phyloP scores from a whole-genome alignment of 2,113 vertebrate species.

The Pachypanchax playfairii region DNA sequence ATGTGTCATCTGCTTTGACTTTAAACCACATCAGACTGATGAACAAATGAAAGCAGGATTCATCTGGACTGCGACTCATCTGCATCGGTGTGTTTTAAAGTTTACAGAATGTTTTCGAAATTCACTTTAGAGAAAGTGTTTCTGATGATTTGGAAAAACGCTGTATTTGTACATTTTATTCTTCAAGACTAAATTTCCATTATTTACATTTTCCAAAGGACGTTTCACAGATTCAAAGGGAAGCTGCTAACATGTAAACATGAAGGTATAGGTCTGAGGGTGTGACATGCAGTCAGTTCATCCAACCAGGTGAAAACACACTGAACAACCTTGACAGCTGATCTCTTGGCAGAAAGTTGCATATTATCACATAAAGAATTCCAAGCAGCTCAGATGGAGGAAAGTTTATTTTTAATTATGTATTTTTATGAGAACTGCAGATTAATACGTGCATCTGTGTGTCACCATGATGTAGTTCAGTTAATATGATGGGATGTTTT shows the following conservation, averaged over 20 bases:
- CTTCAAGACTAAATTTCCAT: neutral
- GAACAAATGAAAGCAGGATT: no score
- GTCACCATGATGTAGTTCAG: conserved; percentile 26
- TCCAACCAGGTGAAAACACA: neutral
- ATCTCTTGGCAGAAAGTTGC: neutral
- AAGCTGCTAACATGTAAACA: neutral
- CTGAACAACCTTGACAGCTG: no score
- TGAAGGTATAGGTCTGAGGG: neutral
- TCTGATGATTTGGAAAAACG: no score
- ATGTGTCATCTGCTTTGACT: conserved; percentile 29
- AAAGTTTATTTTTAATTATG: neutral
- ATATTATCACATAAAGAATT: conserved; percentile 7
- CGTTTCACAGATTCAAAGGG: conserved; percentile 4
- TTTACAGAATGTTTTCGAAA: no score
- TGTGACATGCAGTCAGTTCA: conserved; percentile 9
- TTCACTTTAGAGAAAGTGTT: no score
- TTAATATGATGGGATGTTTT: conserved; percentile 62
- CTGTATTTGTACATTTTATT: neutral
- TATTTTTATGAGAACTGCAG: neutral
- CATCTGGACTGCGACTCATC: no score
- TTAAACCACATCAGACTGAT: conserved; percentile 17
- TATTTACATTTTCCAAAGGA: neutral
- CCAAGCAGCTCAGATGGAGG: conserved; percentile 1
- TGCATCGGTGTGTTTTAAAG: no score
- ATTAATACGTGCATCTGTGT: conserved; percentile 13